Evolutionary conservation across 2,113 vertebrate species (phyloP), one percentile per base, ranked within the genome.

Genomic region (Uria aalge): DNA sequence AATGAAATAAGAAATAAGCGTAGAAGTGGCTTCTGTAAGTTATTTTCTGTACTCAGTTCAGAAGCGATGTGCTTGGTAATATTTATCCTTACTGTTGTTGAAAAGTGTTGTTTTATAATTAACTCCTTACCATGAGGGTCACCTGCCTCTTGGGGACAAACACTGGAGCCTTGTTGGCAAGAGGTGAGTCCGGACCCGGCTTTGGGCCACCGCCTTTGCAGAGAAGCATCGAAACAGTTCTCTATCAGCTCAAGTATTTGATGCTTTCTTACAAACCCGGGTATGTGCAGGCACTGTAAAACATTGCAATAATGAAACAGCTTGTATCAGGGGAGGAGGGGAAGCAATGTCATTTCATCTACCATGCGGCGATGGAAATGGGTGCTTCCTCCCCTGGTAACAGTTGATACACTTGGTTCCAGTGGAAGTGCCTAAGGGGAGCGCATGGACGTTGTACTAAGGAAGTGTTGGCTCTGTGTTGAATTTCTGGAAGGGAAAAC

Each of bases 401-500:
- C 45, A 71, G 32, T 52, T 59, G 27, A 29, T 47, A 77, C 12
- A 10, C 34, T 92, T 76, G 52, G 9, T 80, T 85, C 88, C 71
- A 77, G 43, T 63, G 41, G 63, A 75, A 67, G 11, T 48, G 75
- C 85, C 75, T 63, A 47, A 80, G 50, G 68, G 67, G 80, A 50
- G 62, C 52, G 30, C 26, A 32, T 41, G 68, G 38, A 63, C 87
- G 47, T 84, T 88, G 48, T 45, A 30, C 47, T 69, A 29, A 40
- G 52, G 64, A 53, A 81, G 12, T 66, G 67, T 79, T 95, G 86
- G 40, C 75, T 92, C 75, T 88, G 45, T 79, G 14, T 79, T 90
- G 60, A 43, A 82, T 96, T 96, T 94, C 78, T 92, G 71, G 36
- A 87, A 84, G 60, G 48, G 22, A 86, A 81, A 74, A 66, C 75